A percentile compares a stretch with the other conserved stretches of the same genome.
Evolutionary conservation across 2,113 vertebrate species (phyloP).

Genomic region (Vidua chalybeata): DNA sequence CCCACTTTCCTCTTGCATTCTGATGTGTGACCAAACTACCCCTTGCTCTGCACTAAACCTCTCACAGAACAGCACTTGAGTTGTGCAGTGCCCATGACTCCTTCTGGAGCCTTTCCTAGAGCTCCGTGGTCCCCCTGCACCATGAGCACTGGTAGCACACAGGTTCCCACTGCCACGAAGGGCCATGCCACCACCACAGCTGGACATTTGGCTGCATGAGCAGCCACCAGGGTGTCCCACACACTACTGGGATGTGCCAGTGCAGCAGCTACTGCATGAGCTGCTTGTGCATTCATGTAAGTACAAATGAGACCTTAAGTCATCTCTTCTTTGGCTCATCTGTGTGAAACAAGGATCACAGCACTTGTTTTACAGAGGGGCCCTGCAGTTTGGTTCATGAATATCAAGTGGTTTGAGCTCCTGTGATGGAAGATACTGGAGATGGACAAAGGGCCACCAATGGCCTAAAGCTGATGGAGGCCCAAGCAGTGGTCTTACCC

Average conservation of each 20-base stretch:
- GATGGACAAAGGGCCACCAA: neutral
- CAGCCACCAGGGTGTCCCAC: rapidly evolving
- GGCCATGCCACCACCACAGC: rapidly evolving
- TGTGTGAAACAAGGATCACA: neutral
- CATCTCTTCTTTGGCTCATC: neutral
- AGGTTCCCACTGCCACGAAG: neutral
- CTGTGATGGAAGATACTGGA: neutral
- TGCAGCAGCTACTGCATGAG: neutral
- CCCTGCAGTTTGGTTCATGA: neutral
- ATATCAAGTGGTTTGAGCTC: neutral
- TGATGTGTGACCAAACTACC: neutral
- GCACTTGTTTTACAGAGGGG: neutral
- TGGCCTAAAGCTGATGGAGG: neutral
- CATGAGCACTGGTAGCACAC: neutral
- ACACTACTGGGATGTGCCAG: neutral
- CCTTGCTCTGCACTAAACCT: neutral
- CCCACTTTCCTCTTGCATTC: neutral
- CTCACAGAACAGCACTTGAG: neutral
- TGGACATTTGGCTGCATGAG: rapidly evolving
- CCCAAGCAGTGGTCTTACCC: neutral
- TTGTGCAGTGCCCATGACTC: neutral
- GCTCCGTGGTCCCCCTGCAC: neutral
- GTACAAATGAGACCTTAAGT: neutral
- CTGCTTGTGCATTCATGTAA: neutral
- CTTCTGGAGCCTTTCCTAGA: neutral